These are phyloP conservation scores for Mobula hypostoma DNA, from an alignment of 2,113 vertebrate species.

Conservation along the genomic window DNA sequence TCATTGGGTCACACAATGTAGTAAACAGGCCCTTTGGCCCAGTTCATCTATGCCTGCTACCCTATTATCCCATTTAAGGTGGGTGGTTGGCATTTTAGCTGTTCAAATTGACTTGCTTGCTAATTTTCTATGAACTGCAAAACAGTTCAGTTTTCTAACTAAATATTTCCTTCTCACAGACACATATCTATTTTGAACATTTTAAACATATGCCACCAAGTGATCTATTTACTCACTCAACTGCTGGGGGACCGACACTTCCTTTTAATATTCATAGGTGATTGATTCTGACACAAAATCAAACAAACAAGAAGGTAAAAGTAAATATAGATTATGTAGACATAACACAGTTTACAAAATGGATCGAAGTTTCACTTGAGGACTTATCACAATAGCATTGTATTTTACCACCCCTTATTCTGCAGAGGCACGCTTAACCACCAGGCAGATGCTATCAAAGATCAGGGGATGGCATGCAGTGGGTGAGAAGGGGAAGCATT, in stretches of 20 bases:
- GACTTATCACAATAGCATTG: not conserved
- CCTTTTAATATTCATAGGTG: not conserved
- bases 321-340: not conserved
- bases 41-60: no score
- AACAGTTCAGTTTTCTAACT: not conserved
- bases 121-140: not conserved
- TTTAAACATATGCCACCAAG: not conserved
- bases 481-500: no score
- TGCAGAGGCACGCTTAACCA: no score
- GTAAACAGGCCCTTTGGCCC: no score
- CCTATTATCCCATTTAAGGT: no score
- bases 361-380: not conserved
- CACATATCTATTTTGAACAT: not conserved
- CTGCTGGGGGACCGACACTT: not conserved
- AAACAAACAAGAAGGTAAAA: not conserved
- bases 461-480: no score
- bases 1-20: no score
- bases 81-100: not conserved
- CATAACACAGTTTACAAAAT: not conserved
- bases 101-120: not conserved
- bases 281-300: not conserved
- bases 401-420: no score
- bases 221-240: not conserved
- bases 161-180: not conserved
- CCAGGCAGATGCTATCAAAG: no score